Evolutionary conservation across 2,113 vertebrate species (phyloP).

Genomic region (Ginglymostoma cirratum): DNA sequence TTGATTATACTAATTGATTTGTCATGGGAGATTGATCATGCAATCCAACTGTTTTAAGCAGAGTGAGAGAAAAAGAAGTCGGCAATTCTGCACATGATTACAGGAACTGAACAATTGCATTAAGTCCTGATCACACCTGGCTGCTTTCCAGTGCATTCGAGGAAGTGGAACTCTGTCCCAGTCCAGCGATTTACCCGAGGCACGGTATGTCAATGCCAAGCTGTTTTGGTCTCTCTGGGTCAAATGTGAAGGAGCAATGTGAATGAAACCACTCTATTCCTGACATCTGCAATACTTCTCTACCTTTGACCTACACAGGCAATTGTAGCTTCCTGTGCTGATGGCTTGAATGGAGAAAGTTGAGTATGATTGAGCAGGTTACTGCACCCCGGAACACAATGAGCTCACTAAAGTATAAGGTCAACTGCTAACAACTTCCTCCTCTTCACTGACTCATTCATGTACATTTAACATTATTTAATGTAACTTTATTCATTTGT

Average conservation of each 20-base stretch:
- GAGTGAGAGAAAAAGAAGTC: constrained; percentile 6
- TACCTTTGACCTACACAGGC: background rate
- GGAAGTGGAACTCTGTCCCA: background rate
- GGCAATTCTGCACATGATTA: constrained; percentile 23
- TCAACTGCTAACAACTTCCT: background rate
- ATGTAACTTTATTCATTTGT: background rate
- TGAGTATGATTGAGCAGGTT: background rate
- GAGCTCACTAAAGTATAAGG: background rate
- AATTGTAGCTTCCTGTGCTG: background rate
- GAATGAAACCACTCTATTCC: background rate
- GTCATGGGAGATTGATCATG: constrained; percentile 34
- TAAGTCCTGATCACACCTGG: constrained; percentile 2
- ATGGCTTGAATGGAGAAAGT: background rate
- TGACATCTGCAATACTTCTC: background rate
- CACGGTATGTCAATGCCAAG: background rate
- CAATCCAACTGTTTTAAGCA: constrained; percentile 24
- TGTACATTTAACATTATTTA: background rate
- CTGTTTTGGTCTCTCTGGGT: background rate
- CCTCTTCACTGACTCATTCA: background rate
- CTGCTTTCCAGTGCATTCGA: background rate
- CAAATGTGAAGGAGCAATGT: background rate
- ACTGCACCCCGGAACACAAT: background rate
- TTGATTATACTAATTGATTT: constrained; percentile 32
- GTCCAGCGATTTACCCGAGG: background rate
- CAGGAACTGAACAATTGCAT: background rate